Base-by-base conservation (phyloP, 2,888 invertebrate species). In the Tholera decimalis region DNA sequence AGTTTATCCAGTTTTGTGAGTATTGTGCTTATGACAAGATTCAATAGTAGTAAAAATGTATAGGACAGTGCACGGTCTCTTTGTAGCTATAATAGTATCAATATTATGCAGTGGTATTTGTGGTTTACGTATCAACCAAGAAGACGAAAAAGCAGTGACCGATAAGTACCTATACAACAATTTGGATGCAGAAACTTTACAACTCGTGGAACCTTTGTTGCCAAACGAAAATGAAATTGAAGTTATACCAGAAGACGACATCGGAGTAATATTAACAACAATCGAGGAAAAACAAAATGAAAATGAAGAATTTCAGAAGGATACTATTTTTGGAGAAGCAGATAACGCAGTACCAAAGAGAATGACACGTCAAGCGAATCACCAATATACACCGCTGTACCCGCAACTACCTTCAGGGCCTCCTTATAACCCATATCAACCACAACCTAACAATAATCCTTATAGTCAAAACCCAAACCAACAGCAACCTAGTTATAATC, bases 11-110 rank as follows among this genome's bases (percentile, higher is more conserved):
- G 53, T 77, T 76, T 70, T 67, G 72, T 79, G 68, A 61, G 65
- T 43, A 71, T 58, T 49, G 41, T 56, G 61, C 41, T 44, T 30
- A 64, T 57, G 35, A 61, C 68, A 15, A 65, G 76, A 64, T 24
- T 73, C 59, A 70, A 75, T 77, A 87, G 84, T 86, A 56, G 64
- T 75, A 62, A 89, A 81, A 83, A 89, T 91, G 91, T 66, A 60
- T 57, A 80, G 68, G 58, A 66, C 67, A 70, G 77, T 80, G 55
- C 77, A 77, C 71, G 82, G 53, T 62, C 60, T 71, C 62, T 70
- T 62, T 60, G 55, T 69, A 57, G 55, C 73, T 65, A 26, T 84
- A 56, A 74, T 80, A 64, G 71, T 86, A 62, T 65, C 82, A 58
- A 46, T 77, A 59, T 68, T 83, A 57, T 68, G 76, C 30, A 80